Base-by-base conservation (phyloP, 2,113 vertebrate species). In the Bostrychus sinensis region DNA sequence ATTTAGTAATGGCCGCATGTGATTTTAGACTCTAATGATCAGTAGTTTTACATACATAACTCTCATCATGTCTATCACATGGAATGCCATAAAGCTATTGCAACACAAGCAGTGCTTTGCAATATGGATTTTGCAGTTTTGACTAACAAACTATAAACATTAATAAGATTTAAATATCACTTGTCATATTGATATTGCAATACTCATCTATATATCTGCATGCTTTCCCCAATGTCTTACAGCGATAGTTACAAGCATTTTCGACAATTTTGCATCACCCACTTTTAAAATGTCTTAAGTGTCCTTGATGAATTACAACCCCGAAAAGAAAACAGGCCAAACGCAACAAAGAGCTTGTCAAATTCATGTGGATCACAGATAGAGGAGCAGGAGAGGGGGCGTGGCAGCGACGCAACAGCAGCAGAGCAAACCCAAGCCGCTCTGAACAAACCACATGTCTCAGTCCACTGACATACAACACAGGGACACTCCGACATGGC, bases 381-480 rank as follows among this genome's bases (percentile, higher is more conserved):
- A 4, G 22, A 51, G 10, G 19, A 62, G 68, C 36, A 25, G 38
- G 25, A 13, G 38, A 22, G 14, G n/a, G 75, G 71, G 75, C 11
- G 70, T 56, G 72, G 80, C 70, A 66, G 53, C 59, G 73, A 78
- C 73, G 54, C 7, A 39, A 59, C 76, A 55, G 64, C 61, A 26
- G 42, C n/a, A 51, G 41, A 64, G 45, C 30, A 70, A 70, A 74
- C 26, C n/a, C 59, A 78, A 54, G 17, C 71, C 65, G 41, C 0
- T 57, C 74, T 56, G 72, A 75, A 78, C 74, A 73, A 63, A 51
- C 48, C 48, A 55, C 26, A 55, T 42, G 45, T 42, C 37, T 61
- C 39, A 59, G 38, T 64, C 45, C 61, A 65, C 55, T 57, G 53
- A 69, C 80, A 77, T 78, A 66, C 7, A 25, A 4, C 45, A 8